phyloP scores from a whole-genome alignment of 2,888 invertebrate species.

The Cryptocheilus praepositus region DNA sequence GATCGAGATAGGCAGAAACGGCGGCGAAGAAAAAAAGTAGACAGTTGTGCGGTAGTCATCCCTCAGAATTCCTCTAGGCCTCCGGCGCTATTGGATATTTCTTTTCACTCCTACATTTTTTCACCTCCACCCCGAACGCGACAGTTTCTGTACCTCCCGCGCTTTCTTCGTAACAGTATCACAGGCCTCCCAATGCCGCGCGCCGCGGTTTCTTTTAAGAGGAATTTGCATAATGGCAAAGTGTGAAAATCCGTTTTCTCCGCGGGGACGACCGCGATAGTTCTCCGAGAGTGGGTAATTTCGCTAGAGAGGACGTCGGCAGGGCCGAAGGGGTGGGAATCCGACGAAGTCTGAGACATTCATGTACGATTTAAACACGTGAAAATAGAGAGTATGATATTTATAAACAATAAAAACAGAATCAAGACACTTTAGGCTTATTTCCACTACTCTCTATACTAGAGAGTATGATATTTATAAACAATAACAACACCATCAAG shows the following conservation, averaged over 20 bases:
- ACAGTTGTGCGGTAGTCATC: conserved; percentile 15
- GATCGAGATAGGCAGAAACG: too few relatives aligned
- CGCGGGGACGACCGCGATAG: conserved; percentile 55
- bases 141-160: too few relatives aligned
- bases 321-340: conserved; percentile 16
- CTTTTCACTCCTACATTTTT: conserved; percentile 45
- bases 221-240: conserved; percentile 68
- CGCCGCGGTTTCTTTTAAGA: conserved; percentile 58
- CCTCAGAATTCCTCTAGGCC: conserved; percentile 48
- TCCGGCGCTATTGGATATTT: conserved; percentile 63
- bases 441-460: too few relatives aligned
- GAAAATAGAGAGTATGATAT: too few relatives aligned
- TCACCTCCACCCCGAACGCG: too few relatives aligned
- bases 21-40: background rate
- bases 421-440: too few relatives aligned
- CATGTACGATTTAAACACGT: too few relatives aligned
- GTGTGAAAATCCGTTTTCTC: conserved; percentile 65
- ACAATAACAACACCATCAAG: too few relatives aligned
- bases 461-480: too few relatives aligned
- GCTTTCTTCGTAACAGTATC: conserved; percentile 27
- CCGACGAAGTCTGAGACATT: conserved; percentile 12
- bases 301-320: conserved; percentile 25
- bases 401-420: too few relatives aligned
- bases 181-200: conserved; percentile 28
- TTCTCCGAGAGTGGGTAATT: conserved; percentile 52